Evolutionary conservation across 2,888 invertebrate species (phyloP).

Genomic region (Eristalinus aeneus): DNA sequence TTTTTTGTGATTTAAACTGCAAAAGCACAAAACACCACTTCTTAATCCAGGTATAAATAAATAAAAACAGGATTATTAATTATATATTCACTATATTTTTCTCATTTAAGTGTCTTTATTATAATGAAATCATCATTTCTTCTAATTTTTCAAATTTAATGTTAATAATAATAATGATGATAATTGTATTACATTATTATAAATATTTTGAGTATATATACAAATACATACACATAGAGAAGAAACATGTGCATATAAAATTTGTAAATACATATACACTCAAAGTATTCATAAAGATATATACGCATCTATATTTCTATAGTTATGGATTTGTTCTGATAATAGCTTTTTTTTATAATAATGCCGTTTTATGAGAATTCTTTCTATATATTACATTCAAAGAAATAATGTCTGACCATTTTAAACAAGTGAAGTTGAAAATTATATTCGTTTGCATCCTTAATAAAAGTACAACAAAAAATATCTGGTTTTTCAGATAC

Average conservation of each 20-base stretch:
- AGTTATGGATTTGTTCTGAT: conserved; percentile 45
- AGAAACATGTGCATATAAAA: not conserved
- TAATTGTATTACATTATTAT: conserved; percentile 71
- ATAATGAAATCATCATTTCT: conserved; percentile 78
- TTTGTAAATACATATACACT: not conserved
- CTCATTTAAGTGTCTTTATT: conserved; percentile 76
- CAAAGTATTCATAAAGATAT: not conserved
- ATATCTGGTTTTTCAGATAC: no score
- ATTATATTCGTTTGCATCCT: conserved; percentile 8
- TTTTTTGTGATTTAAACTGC: no score
- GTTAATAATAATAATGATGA: conserved; percentile 75
- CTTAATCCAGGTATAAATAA: not conserved
- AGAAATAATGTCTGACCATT: conserved; percentile 23
- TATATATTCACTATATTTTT: conserved; percentile 77
- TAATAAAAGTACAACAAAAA: no score
- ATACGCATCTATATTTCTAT: conserved; percentile 10
- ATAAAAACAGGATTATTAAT: conserved; percentile 25
- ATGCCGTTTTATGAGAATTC: conserved; percentile 39
- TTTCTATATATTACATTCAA: conserved; percentile 20
- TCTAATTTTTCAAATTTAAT: conserved; percentile 78
- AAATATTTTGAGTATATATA: not conserved
- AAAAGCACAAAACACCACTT: no score
- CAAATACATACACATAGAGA: not conserved
- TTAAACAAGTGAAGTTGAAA: conserved; percentile 27
- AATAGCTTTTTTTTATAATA: conserved; percentile 43